Conservation (phyloP, 2,797 vertebrate species). For the Artibeus jamaicensis region DNA sequence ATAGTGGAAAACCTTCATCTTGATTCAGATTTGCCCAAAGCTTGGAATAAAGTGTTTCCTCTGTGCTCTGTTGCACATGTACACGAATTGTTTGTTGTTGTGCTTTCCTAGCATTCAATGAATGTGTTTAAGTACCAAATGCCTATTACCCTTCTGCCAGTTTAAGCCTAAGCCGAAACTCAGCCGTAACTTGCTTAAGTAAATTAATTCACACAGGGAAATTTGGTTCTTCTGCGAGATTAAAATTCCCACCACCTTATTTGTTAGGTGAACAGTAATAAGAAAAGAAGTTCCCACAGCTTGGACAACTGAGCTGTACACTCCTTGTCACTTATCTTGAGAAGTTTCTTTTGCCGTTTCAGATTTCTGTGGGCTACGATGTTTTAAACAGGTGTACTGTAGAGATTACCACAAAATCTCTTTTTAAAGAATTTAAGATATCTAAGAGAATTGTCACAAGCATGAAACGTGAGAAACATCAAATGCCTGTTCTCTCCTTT, state of each 20-base stretch:
- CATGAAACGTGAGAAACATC: constrained; percentile 49
- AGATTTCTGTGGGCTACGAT: constrained; percentile 16
- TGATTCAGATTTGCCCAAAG: background rate
- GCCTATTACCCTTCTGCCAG: background rate
- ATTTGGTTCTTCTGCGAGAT: background rate
- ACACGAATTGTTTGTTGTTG: background rate
- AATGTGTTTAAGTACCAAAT: background rate
- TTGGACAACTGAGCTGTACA: constrained; percentile 28
- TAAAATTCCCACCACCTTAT: constrained; percentile 13
- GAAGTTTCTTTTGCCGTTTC: constrained; percentile 29
- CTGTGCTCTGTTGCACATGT: background rate
- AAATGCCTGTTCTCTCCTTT: background rate
- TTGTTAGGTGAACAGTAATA: background rate
- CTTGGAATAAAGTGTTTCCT: background rate
- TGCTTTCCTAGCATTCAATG: background rate
- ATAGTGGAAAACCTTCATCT: background rate
- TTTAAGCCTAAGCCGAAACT: background rate
- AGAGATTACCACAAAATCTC: constrained; percentile 36
- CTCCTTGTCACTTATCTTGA: background rate
- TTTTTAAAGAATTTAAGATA: constrained; percentile 49
- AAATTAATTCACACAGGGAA: background rate
- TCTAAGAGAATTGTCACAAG: constrained; percentile 48
- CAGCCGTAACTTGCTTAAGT: background rate
- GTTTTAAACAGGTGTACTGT: background rate
- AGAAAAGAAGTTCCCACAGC: background rate